Conservation (phyloP, 1,140 invertebrate genomes). For the Panagrolaimus sp. region DNA sequence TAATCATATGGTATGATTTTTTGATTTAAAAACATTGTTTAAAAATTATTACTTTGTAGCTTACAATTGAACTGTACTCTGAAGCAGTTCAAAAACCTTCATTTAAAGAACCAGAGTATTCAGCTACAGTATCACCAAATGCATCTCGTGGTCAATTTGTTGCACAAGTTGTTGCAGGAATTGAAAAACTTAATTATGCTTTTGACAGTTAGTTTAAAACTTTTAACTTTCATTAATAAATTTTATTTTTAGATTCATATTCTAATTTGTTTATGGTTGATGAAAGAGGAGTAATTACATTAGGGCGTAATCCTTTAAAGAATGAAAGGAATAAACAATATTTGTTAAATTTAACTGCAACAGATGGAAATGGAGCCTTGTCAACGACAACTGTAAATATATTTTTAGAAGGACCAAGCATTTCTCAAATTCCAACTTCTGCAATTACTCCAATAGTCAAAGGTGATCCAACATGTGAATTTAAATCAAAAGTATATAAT, state of each 20-base stretch:
- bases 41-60: neutral
- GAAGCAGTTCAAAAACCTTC: conserved; percentile 21
- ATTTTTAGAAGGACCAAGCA: conserved; percentile 13
- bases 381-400: conserved; percentile 18
- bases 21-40: neutral
- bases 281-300: conserved; percentile 29
- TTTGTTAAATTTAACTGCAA: conserved; percentile 31
- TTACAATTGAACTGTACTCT: conserved; percentile 44
- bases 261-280: conserved; percentile 38
- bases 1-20: conserved; percentile 21
- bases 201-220: conserved; percentile 31
- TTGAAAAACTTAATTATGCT: conserved; percentile 30
- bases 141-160: conserved; percentile 38
- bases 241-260: conserved; percentile 24
- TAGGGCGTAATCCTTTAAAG: conserved; percentile 32
- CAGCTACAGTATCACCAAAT: conserved; percentile 21
- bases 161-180: conserved; percentile 44
- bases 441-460: conserved; percentile 4
- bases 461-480: conserved; percentile 28
- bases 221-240: neutral
- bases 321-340: conserved; percentile 36
- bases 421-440: conserved; percentile 15
- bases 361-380: conserved; percentile 20
- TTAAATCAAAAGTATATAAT: conserved; percentile 40
- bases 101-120: conserved; percentile 34